A percentile compares a stretch with the other conserved stretches of the same genome.
phyloP scores from a whole-genome alignment of 2,113 vertebrate genomes.

The Stegostoma tigrinum region DNA sequence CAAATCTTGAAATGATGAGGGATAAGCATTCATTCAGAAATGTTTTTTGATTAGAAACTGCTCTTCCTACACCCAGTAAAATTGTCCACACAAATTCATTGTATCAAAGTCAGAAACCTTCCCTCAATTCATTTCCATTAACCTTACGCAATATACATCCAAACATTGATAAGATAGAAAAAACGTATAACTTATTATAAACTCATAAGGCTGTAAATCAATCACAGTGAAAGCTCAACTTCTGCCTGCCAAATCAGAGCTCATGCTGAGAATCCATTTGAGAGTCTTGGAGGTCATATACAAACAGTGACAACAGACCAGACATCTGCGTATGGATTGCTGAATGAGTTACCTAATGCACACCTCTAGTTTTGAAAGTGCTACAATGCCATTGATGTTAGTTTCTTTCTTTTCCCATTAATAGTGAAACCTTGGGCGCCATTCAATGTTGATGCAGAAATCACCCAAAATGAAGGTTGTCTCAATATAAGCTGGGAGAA shows the following conservation, averaged over 20 bases:
- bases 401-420: conserved; percentile 38
- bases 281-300: neutral
- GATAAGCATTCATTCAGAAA: too few species aligned
- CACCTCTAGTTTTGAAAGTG: neutral
- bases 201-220: neutral
- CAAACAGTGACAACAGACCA: neutral
- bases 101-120: too few species aligned
- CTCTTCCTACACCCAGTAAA: too few species aligned
- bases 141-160: too few species aligned
- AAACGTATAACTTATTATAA: neutral
- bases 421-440: conserved; percentile 78
- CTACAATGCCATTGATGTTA: neutral
- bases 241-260: neutral
- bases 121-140: too few species aligned
- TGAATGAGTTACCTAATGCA: neutral
- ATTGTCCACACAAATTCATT: too few species aligned
- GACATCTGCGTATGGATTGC: neutral
- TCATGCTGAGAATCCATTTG: neutral
- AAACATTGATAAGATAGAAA: too few species aligned
- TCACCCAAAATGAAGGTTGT: conserved; percentile 57
- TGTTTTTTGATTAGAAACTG: too few species aligned
- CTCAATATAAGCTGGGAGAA: conserved; percentile 69
- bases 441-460: conserved; percentile 58
- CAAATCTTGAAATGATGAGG: too few species aligned
- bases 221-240: neutral